These are phyloP conservation scores for Orussus abietinus DNA, from an alignment of 1,140 invertebrate species.

Conservation along the genomic window DNA sequence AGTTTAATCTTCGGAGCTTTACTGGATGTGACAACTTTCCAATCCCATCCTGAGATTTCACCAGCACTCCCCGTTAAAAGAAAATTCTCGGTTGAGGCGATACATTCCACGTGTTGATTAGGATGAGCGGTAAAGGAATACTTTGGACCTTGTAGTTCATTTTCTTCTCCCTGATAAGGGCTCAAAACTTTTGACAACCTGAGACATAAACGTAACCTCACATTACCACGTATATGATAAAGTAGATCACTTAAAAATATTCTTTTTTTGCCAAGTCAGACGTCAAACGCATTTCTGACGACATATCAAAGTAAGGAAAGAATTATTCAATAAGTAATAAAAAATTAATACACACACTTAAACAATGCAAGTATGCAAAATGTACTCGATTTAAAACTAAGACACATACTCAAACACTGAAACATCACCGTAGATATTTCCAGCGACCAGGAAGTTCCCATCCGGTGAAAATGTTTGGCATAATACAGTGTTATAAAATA, in stretches of 20 bases:
- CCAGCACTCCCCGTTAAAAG: slow-evolving; percentile 72
- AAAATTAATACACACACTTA: slow-evolving; percentile 1
- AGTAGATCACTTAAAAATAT: slow-evolving; percentile 10
- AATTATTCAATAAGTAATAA: slow-evolving; percentile 5
- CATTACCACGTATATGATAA: neutral
- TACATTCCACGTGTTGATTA: slow-evolving; percentile 66
- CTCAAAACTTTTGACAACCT: slow-evolving; percentile 60
- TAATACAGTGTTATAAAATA: slow-evolving; percentile 73
- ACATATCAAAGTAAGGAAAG: neutral
- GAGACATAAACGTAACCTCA: slow-evolving; percentile 23
- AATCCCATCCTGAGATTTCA: slow-evolving; percentile 72
- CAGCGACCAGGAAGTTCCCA: slow-evolving; percentile 75
- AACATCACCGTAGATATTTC: slow-evolving; percentile 80
- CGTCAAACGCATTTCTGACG: slow-evolving; percentile 1
- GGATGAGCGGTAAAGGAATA: slow-evolving; percentile 57
- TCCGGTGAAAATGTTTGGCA: slow-evolving; percentile 77
- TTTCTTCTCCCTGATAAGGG: slow-evolving; percentile 49
- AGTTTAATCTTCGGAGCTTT: slow-evolving; percentile 60
- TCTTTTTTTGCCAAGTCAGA: slow-evolving; percentile 1
- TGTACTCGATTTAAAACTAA: slow-evolving; percentile 12
- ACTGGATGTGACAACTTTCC: slow-evolving; percentile 63
- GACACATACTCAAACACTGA: slow-evolving; percentile 76
- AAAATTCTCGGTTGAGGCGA: slow-evolving; percentile 67
- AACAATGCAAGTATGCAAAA: slow-evolving; percentile 8
- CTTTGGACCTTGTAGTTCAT: slow-evolving; percentile 57